phyloP scores from a whole-genome alignment of 53 echinoderm and acorn worm genomes.

The Crossaster papposus region DNA sequence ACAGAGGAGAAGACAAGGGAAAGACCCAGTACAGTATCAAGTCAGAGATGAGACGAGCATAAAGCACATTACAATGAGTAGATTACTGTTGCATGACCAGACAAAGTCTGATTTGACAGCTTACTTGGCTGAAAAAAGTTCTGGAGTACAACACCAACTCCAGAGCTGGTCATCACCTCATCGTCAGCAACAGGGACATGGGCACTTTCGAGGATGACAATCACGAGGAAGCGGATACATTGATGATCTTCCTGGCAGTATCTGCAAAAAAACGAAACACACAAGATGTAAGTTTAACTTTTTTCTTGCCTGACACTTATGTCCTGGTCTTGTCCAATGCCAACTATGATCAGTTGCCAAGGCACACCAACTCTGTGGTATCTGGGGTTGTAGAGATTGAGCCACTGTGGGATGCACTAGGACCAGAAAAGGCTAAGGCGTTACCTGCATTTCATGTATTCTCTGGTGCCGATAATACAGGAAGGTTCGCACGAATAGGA shows the following conservation, averaged over 20 bases:
- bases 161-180: constrained; percentile 48
- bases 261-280: constrained; percentile 55
- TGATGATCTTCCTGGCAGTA: constrained; percentile 62
- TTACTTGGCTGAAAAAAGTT: constrained; percentile 37
- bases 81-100: constrained; percentile 63
- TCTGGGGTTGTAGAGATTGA: constrained; percentile 20
- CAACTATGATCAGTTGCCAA: constrained; percentile 46
- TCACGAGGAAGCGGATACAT: constrained; percentile 68
- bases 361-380: constrained; percentile 45
- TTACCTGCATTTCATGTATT: constrained; percentile 68
- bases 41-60: constrained; percentile 66
- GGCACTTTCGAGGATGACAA: constrained; percentile 63
- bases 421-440: constrained; percentile 53
- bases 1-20: constrained; percentile 35
- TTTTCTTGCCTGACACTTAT: constrained; percentile 60
- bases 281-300: constrained; percentile 39
- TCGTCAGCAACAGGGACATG: constrained; percentile 49
- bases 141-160: constrained; percentile 58
- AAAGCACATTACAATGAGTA: constrained; percentile 61
- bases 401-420: constrained; percentile 53
- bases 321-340: constrained; percentile 62
- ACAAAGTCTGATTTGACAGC: constrained; percentile 52
- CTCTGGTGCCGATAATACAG: constrained; percentile 55
- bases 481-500: constrained; percentile 54
- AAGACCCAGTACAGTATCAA: constrained; percentile 53